Conservation (phyloP, 2,113 vertebrate genomes). For the Maylandia zebra region DNA sequence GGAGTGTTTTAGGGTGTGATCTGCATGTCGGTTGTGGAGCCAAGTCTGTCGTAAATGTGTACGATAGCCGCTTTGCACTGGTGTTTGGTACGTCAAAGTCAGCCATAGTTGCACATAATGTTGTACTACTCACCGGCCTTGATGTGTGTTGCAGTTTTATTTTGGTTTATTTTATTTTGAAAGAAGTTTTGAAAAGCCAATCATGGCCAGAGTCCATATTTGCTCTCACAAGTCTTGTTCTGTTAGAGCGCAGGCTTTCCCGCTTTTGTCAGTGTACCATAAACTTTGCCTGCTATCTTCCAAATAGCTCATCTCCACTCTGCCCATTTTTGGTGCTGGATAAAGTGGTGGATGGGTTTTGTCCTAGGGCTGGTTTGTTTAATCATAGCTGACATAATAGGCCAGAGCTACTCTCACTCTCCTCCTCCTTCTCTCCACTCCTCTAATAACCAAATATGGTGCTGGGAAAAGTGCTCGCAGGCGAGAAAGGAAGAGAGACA, state of each 20-base stretch:
- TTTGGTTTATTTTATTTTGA: not conserved
- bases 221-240: not conserved
- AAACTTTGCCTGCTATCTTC: constrained; percentile 30
- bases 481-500: constrained; percentile 65
- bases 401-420: constrained; percentile 35
- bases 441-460: constrained; percentile 76
- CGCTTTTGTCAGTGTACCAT: constrained; percentile 4
- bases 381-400: constrained; percentile 63
- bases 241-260: not conserved
- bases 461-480: constrained; percentile 56
- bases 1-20: constrained; percentile 34
- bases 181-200: not conserved
- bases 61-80: not conserved
- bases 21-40: constrained; percentile 44
- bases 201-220: not conserved
- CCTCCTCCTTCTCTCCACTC: constrained; percentile 65
- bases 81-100: not conserved
- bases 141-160: constrained; percentile 11
- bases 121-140: not conserved
- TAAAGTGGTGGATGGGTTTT: constrained; percentile 23
- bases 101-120: not conserved
- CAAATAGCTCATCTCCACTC: constrained; percentile 5
- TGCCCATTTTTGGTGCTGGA: constrained; percentile 61
- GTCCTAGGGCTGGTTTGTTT: constrained; percentile 56
- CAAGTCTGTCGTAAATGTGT: not conserved